Base-by-base conservation (phyloP, 2,113 vertebrate genomes). In the Rhipidura dahli region DNA sequence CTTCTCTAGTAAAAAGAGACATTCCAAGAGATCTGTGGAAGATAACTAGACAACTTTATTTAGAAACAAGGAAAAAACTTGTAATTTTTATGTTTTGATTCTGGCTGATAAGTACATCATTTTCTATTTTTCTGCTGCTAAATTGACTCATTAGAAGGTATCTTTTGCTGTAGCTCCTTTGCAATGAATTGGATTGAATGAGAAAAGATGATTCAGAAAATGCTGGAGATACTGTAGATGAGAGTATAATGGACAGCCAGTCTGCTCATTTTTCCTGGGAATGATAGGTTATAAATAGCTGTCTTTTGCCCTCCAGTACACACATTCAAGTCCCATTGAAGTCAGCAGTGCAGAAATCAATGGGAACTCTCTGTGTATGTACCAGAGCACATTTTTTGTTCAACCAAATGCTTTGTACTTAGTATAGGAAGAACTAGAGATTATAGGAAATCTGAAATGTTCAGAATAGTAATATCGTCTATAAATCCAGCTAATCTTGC, bases 261-360 rank as follows among this genome's bases (percentile, higher is more conserved):
- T 13, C 47, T 50, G 80, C 54, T 84, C 47, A 39, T 91, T 87
- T 94, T 89, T 26, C 56, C 73, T 42, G 39, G 42, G 64, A 92
- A 89, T 31, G 66, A 59, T 73, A 83, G 44, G 33, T 33, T 93
- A 93, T 61, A 89, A 93, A 93, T 94, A 93, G 47, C 54, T 77
- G 19, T 60, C 71, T 92, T 91, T 73, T 89, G 54, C 80, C 76
- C 64, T 94, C 68, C 42, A 70, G 49, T 81, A 83, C 23, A 91
- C 11, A 70, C 59, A 66, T 86, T 89, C 71, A 65, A 27, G 64
- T 54, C 9, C 24, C 27, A 92, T 60, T 90, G 86, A 90, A 88
- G 91, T 89, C 59, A 89, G 68, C n/a, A 86, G 59, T 28, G 65
- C 42, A 65, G 59, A 92, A 94, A 94, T 91, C 56, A 91, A 66